A percentile compares a stretch with the other conserved stretches of the same genome.
These are phyloP conservation scores for Lagopus muta DNA, from an alignment of 2,113 vertebrate species.

Conservation along the genomic window DNA sequence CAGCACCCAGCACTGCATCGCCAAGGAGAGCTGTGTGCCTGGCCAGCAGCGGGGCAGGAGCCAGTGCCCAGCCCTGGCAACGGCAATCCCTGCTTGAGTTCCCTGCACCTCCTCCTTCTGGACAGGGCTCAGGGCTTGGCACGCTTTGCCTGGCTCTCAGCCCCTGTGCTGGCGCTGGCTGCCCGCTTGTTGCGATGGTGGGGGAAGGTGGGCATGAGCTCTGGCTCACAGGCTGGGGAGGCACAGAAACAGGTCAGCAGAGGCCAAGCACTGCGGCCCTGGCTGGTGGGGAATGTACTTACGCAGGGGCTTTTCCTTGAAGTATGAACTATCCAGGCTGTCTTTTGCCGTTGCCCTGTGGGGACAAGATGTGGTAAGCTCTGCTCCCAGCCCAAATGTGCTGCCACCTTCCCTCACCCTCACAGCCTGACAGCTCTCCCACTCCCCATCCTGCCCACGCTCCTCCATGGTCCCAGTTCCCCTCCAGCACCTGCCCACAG, in stretches of 20 bases:
- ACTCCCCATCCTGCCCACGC: background rate
- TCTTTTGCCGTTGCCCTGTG: slow-evolving; percentile 88
- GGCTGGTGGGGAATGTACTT: slow-evolving; percentile 61
- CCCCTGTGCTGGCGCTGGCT: fast-evolving
- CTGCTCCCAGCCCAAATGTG: background rate
- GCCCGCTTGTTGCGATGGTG: slow-evolving; percentile 94
- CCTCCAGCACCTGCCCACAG: background rate
- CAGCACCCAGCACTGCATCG: fast-evolving
- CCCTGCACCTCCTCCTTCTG: fast-evolving
- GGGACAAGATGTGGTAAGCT: background rate
- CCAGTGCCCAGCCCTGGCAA: background rate
- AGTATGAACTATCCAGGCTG: slow-evolving; percentile 94
- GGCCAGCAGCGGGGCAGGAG: background rate
- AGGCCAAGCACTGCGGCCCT: background rate
- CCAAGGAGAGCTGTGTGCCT: background rate
- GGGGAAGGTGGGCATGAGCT: slow-evolving; percentile 98
- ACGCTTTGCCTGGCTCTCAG: slow-evolving; percentile 82
- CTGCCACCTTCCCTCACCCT: background rate
- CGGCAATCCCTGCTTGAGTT: fast-evolving
- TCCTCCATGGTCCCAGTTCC: background rate
- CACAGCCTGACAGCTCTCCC: background rate
- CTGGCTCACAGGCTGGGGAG: slow-evolving; percentile 89
- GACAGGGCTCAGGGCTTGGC: slow-evolving; percentile 80
- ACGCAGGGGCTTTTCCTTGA: slow-evolving; percentile 98
- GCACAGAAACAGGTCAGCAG: fast-evolving